Evolutionary conservation across 2,113 vertebrate genomes (phyloP).

Genomic region (Leucoraja erinaceus): DNA sequence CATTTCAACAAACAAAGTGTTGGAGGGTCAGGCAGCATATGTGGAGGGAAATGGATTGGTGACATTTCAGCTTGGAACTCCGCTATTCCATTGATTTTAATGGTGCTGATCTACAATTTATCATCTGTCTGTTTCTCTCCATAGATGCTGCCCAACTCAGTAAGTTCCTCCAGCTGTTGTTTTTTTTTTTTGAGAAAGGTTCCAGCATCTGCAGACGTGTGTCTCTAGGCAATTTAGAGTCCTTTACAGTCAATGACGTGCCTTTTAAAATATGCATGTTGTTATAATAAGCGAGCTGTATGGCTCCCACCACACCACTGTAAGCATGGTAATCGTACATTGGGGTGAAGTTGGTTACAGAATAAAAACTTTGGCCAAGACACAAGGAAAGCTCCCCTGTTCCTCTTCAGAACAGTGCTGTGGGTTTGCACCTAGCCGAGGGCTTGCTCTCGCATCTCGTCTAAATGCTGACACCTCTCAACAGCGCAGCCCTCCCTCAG

Average conservation of each 20-base stretch:
- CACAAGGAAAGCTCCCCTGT: not conserved
- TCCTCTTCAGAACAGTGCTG: not conserved
- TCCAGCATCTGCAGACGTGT: no score
- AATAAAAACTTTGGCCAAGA: not conserved
- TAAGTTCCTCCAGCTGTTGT: no score
- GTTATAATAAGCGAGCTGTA: not conserved
- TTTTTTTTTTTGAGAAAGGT: no score
- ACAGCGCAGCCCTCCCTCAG: not conserved
- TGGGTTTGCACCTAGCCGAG: not conserved
- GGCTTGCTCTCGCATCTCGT: not conserved
- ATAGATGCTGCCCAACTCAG: no score
- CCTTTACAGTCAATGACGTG: not conserved
- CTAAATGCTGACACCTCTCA: not conserved
- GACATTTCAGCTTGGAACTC: no score
- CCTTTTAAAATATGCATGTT: no score
- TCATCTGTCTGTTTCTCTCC: no score
- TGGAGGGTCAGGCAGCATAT: no score
- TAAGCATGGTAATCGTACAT: not conserved
- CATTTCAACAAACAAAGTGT: no score
- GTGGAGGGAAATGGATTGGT: no score
- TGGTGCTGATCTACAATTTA: no score
- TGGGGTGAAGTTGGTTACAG: not conserved
- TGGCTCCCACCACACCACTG: not conserved
- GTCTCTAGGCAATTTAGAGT: not conserved
- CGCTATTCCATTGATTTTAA: no score